Conservation (phyloP, 2,113 vertebrate species). For the Oplegnathus fasciatus region DNA sequence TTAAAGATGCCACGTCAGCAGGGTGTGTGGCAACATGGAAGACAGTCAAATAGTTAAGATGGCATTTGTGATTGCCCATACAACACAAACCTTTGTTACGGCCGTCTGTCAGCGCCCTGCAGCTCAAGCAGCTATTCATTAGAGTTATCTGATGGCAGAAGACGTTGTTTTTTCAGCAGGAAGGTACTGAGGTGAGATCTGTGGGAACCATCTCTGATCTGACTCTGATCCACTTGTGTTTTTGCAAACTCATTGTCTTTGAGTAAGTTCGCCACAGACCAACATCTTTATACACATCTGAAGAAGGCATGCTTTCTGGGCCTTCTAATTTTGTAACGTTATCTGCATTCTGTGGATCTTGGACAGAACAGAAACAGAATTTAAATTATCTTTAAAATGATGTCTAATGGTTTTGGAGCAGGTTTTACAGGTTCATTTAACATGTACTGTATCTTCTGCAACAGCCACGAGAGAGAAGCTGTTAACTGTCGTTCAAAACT, state of each 20-base stretch:
- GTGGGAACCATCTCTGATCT: conserved; percentile 27
- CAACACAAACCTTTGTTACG: conserved; percentile 37
- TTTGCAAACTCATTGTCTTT: not conserved
- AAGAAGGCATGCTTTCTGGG: not conserved
- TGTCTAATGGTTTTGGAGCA: not conserved
- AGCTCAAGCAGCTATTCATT: conserved; percentile 61
- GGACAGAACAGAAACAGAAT: not conserved
- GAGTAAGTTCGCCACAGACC: not conserved
- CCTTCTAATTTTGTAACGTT: not conserved
- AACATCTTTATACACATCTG: not conserved
- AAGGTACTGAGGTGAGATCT: conserved; percentile 49
- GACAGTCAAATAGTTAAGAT: conserved; percentile 58
- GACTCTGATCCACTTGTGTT: not conserved
- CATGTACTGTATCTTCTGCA: no score
- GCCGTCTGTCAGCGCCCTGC: conserved; percentile 52
- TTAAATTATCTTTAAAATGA: no score
- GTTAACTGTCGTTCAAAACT: no score
- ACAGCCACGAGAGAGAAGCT: no score
- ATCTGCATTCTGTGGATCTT: conserved; percentile 26
- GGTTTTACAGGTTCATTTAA: no score
- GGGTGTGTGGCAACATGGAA: not conserved
- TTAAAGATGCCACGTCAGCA: not conserved
- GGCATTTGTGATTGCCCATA: conserved; percentile 63
- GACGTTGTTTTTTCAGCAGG: conserved; percentile 19
- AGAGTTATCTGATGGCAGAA: conserved; percentile 55